Evolutionary conservation across 2,113 vertebrate species (phyloP), one percentile per base, ranked within the genome.

Genomic region (Dicaeum eximium): DNA sequence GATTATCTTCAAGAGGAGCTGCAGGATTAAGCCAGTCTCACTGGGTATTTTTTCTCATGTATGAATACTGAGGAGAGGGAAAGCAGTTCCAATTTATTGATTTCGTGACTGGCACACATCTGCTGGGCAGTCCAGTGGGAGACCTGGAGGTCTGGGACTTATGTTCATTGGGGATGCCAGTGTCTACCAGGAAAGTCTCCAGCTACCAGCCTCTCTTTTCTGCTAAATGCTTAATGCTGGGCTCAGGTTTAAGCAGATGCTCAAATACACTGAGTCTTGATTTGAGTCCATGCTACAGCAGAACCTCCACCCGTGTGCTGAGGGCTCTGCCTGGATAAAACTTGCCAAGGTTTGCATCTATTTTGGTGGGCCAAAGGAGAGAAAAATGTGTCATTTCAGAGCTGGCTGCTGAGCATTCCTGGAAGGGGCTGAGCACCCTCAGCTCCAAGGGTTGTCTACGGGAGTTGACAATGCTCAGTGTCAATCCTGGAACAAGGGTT

Each of bases 401-500:
- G 75, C 56, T 62, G 93, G 44, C 81, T 92, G 75, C 74, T 70
- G 90, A 66, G 88, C 24, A 0, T 93, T 96, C 85, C 93, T 95
- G 79, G 56, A 95, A 93, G 74, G 74, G 51, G 35, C 85, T 86
- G 81, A 90, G 88, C 91, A 86, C 88, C 87, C 85, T 89, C 71
- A 66, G 66, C 90, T 86, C 75, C 60, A 25, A 22, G 62, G 38
- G 79, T 56, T 95, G 92, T 95, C 90, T 80, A 8, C 1, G 0
- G 47, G 71, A 83, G 87, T 85, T 92, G 67, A 91, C 70, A 83
- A 65, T 37, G 47, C 58, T 91, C 78, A 35, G 74, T 88, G 92
- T 92, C 93, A 93, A 54, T 95, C 90, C 92, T 88, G 90, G 87
- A 86, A 86, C 0, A 3, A 82, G 77, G 62, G 70, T 90, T 96